Percentiles rank a stretch among this genome's conserved stretches.
phyloP scores from a whole-genome alignment of 2,113 vertebrate species.

The Cichladusa arquata region DNA sequence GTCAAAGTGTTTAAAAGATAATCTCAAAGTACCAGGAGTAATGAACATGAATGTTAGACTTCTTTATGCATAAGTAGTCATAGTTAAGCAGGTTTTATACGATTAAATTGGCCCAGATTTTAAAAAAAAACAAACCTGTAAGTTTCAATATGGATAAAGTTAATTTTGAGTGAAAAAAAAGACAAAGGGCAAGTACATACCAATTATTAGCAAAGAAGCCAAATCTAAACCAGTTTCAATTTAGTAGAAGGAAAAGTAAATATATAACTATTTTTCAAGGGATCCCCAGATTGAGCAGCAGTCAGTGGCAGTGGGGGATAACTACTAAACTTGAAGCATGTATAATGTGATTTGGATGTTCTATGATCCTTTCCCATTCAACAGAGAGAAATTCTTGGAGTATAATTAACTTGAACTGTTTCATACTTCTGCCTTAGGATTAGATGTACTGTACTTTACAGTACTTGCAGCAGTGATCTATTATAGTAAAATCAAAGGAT shows the following conservation, averaged over 20 bases:
- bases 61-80: neutral
- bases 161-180: neutral
- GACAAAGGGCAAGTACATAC: neutral
- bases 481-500: neutral
- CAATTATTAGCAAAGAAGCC: neutral
- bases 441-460: neutral
- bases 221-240: neutral
- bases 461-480: neutral
- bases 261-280: neutral
- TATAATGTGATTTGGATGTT: neutral
- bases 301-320: neutral
- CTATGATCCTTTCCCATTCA: neutral
- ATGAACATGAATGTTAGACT: neutral
- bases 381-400: neutral
- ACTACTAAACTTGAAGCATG: neutral
- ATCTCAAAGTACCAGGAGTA: neutral
- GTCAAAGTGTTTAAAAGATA: neutral
- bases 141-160: neutral
- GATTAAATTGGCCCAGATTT: neutral
- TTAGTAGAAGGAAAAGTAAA: neutral
- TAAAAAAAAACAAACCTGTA: neutral
- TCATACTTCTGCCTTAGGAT: neutral
- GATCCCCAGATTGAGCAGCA: neutral
- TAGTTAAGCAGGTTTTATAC: neutral
- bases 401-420: neutral